phyloP scores from a whole-genome alignment of 2,888 invertebrate genomes.

The Ryuthela nishihirai region DNA sequence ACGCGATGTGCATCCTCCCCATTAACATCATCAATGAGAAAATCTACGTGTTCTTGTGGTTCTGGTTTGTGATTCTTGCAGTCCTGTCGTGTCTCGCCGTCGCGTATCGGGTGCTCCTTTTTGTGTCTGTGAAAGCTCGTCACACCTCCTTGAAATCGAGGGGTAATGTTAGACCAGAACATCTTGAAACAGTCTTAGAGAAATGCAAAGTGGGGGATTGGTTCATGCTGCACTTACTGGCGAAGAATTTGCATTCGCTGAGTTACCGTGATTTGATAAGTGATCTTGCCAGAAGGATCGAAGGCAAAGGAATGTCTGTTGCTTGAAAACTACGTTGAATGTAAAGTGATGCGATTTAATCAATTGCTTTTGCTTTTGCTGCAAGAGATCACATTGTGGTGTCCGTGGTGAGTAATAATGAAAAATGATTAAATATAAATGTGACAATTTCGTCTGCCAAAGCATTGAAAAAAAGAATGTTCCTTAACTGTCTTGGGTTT shows the following conservation, averaged over 20 bases:
- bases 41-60: slow-evolving; percentile 60
- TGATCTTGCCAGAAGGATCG: slow-evolving; percentile 64
- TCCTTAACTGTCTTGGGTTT: too few relatives aligned
- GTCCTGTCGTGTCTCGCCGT: slow-evolving; percentile 72
- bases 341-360: too few relatives aligned
- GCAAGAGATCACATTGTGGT: too few relatives aligned
- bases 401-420: too few relatives aligned
- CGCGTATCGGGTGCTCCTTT: slow-evolving; percentile 65
- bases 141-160: slow-evolving; percentile 75
- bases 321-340: too few relatives aligned
- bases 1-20: slow-evolving; percentile 79
- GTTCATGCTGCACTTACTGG: slow-evolving; percentile 60
- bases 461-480: too few relatives aligned
- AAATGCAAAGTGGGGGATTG: slow-evolving; percentile 62
- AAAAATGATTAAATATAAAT: too few relatives aligned
- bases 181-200: slow-evolving; percentile 72
- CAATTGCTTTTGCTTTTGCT: too few relatives aligned
- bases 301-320: too few relatives aligned
- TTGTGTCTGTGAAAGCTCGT: slow-evolving; percentile 71
- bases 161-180: slow-evolving; percentile 71
- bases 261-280: slow-evolving; percentile 72
- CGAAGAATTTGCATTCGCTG: slow-evolving; percentile 79
- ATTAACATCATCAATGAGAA: slow-evolving; percentile 91
- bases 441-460: too few relatives aligned
- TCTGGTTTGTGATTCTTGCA: slow-evolving; percentile 64